A percentile compares a stretch with the other conserved stretches of the same genome.
Conservation (phyloP, 2,888 invertebrate genomes). For the Temnothorax unifasciatus region DNA sequence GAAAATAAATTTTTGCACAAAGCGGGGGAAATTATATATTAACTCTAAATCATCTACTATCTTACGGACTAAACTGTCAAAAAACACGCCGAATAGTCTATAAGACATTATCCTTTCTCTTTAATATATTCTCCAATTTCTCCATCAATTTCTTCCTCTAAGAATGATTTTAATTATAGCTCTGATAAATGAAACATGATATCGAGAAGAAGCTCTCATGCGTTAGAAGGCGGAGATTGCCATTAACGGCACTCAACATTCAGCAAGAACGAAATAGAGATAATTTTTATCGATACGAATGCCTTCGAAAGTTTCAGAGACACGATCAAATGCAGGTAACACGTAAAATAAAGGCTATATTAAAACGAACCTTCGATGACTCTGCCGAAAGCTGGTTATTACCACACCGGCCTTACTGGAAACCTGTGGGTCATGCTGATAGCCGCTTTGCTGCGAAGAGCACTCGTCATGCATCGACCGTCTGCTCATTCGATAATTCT, state of each 20-base stretch:
- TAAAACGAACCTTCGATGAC: constrained; percentile 92
- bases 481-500: constrained; percentile 87
- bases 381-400: constrained; percentile 95
- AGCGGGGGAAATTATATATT: constrained; percentile 1
- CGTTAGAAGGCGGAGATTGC: constrained; percentile 69
- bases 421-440: constrained; percentile 78
- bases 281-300: constrained; percentile 56
- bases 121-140: neutral
- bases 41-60: constrained; percentile 13
- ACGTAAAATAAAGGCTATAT: constrained; percentile 47
- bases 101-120: neutral
- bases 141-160: constrained; percentile 19
- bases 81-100: neutral
- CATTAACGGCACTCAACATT: constrained; percentile 71
- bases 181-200: constrained; percentile 68
- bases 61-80: constrained; percentile 14
- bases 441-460: constrained; percentile 74
- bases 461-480: constrained; percentile 86
- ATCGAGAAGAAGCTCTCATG: constrained; percentile 73
- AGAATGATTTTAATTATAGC: constrained; percentile 59
- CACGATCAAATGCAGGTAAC: constrained; percentile 25
- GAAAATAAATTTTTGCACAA: constrained; percentile 36
- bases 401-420: constrained; percentile 93
- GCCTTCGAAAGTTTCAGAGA: constrained; percentile 12
- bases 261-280: constrained; percentile 75